Percentiles rank a stretch among this genome's conserved stretches.
Conservation (phyloP, 2,888 invertebrate species). For the Cantharis flavilabris region DNA sequence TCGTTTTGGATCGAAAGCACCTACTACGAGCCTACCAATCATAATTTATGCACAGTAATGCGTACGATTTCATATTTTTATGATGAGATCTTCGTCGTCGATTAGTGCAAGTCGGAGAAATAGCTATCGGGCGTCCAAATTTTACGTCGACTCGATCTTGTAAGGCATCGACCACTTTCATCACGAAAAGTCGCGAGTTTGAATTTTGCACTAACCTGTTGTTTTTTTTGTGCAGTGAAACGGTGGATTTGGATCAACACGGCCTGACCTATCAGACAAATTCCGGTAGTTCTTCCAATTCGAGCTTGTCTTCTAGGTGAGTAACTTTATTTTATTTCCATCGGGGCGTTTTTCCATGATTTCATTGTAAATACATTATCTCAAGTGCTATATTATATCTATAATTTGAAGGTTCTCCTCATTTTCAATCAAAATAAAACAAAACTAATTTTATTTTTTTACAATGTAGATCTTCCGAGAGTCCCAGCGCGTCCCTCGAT, state of each 20-base stretch:
- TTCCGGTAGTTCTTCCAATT: conserved; percentile 74
- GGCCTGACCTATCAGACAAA: conserved; percentile 57
- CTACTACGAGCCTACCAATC: not conserved
- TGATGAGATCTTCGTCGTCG: not conserved
- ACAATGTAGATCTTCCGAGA: conserved; percentile 64
- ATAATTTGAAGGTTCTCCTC: not conserved
- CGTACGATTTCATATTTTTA: not conserved
- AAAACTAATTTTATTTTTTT: not conserved
- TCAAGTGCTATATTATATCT: not conserved
- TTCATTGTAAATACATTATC: not conserved
- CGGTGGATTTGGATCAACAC: conserved; percentile 66
- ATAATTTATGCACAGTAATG: not conserved
- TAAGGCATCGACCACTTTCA: not conserved
- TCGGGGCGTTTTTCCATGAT: not conserved
- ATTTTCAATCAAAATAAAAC: not conserved
- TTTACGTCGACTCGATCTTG: not conserved
- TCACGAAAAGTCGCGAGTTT: not conserved
- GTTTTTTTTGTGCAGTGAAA: conserved; percentile 60
- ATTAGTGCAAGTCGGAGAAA: not conserved
- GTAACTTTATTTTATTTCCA: conserved; percentile 21
- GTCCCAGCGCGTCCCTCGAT: conserved; percentile 74
- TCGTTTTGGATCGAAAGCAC: not conserved
- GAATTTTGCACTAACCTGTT: conserved; percentile 14
- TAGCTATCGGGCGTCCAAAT: not conserved
- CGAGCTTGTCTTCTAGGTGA: conserved; percentile 66